A percentile compares a stretch with the other conserved stretches of the same genome.
These are phyloP conservation scores for Chromobotia macracanthus DNA, from an alignment of 2,797 vertebrate genomes.

Conservation along the genomic window DNA sequence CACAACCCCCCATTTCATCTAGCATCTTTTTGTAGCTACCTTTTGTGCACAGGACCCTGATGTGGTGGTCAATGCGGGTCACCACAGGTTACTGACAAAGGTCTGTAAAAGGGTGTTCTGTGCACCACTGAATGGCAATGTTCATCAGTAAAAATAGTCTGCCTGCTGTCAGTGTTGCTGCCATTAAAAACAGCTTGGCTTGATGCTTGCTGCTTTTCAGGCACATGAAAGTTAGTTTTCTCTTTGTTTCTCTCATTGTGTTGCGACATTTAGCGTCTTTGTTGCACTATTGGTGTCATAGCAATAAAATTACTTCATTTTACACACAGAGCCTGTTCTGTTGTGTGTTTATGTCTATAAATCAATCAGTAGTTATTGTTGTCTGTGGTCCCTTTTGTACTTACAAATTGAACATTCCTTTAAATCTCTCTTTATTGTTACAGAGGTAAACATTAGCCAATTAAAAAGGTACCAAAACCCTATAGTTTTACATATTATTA, in stretches of 20 bases:
- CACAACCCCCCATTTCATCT: constrained; percentile 51
- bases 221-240: constrained; percentile 81
- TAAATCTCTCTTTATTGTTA: too few species aligned
- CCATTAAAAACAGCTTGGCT: constrained; percentile 84
- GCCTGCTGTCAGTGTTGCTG: constrained; percentile 71
- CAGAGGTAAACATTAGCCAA: too few species aligned
- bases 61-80: constrained; percentile 79
- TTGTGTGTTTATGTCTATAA: constrained; percentile 77
- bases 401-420: not conserved
- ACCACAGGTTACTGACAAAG: constrained; percentile 80
- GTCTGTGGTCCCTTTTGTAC: constrained; percentile 17
- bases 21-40: constrained; percentile 49
- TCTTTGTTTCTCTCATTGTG: constrained; percentile 76
- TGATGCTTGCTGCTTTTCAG: constrained; percentile 76
- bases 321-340: constrained; percentile 71
- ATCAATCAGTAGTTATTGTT: constrained; percentile 57
- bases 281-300: constrained; percentile 71
- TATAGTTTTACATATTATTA: too few species aligned
- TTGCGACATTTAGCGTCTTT: constrained; percentile 69
- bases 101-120: constrained; percentile 70
- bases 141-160: constrained; percentile 79
- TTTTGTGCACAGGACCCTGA: constrained; percentile 77
- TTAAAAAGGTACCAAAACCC: too few species aligned
- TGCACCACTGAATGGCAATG: constrained; percentile 71
- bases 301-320: constrained; percentile 75